Conservation (phyloP, 2,888 invertebrate genomes). For the Litoditis marina region DNA sequence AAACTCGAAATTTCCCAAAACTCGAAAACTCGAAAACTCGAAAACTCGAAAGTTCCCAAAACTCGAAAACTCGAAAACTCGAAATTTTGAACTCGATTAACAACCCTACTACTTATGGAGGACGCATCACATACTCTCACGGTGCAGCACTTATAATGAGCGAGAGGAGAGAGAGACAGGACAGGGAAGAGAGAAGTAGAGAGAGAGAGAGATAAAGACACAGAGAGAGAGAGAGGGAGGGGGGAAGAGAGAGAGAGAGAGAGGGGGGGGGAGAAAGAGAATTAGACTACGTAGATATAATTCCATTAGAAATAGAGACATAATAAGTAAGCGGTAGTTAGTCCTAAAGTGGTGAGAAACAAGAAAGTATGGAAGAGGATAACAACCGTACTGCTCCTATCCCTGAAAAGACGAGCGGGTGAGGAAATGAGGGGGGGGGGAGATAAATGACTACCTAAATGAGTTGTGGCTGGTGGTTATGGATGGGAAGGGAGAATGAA, state of each 20-base stretch:
- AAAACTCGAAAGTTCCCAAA: too few species aligned
- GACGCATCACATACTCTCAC: too few species aligned
- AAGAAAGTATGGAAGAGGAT: background rate
- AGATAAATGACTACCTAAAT: too few species aligned
- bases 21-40: too few species aligned
- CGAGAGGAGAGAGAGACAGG: background rate
- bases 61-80: too few species aligned
- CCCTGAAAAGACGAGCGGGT: background rate
- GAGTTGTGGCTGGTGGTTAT: too few species aligned
- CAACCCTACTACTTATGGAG: too few species aligned
- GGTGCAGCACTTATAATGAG: too few species aligned
- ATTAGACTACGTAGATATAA: background rate
- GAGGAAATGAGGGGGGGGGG: too few species aligned
- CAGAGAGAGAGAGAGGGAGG: background rate
- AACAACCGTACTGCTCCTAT: background rate
- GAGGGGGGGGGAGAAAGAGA: background rate
- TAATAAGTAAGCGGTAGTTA: slow-evolving; percentile 1
- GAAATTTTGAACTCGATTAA: too few species aligned
- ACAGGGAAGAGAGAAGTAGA: background rate
- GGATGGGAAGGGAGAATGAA: too few species aligned
- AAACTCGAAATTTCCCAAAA: too few species aligned
- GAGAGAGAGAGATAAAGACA: background rate
- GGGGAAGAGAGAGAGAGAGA: slow-evolving; percentile 10
- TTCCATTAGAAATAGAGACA: background rate
- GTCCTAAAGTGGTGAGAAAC: background rate